phyloP scores from a whole-genome alignment of 1,140 invertebrate genomes.

The Chionoecetes opilio region DNA sequence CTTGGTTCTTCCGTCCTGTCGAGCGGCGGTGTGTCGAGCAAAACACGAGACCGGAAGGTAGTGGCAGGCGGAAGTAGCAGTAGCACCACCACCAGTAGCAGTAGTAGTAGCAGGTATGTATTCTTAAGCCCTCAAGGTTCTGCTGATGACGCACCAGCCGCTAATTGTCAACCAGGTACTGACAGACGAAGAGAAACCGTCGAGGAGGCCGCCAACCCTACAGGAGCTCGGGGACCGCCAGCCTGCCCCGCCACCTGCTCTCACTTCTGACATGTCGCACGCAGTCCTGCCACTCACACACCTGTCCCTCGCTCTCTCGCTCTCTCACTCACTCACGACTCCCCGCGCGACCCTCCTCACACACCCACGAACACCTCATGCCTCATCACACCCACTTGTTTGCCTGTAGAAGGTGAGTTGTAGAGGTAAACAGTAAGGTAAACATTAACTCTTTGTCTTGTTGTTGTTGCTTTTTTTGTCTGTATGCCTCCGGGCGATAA shows the following conservation, averaged over 20 bases:
- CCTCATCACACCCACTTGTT: too few species aligned
- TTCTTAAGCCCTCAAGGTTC: not conserved
- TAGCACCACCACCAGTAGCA: not conserved
- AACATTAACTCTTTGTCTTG: too few species aligned
- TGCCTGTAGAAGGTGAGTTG: too few species aligned
- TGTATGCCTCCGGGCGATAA: too few species aligned
- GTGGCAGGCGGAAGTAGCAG: not conserved
- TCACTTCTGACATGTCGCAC: not conserved
- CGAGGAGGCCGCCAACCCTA: not conserved
- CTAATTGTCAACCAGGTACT: not conserved
- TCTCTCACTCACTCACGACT: not conserved
- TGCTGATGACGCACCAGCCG: not conserved
- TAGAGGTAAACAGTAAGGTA: too few species aligned
- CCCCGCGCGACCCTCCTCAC: not conserved
- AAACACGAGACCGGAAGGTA: not conserved
- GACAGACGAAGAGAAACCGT: not conserved
- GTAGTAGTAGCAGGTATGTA: not conserved
- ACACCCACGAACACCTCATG: too few species aligned
- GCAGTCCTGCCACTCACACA: too few species aligned
- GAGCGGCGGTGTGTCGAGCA: not conserved
- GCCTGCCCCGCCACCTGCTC: not conserved
- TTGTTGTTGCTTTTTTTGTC: too few species aligned
- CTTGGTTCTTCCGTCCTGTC: not conserved
- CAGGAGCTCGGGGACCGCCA: not conserved
- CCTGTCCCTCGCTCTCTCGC: not conserved